Conservation (phyloP, 2,797 vertebrate genomes). For the Erpetoichthys calabaricus region DNA sequence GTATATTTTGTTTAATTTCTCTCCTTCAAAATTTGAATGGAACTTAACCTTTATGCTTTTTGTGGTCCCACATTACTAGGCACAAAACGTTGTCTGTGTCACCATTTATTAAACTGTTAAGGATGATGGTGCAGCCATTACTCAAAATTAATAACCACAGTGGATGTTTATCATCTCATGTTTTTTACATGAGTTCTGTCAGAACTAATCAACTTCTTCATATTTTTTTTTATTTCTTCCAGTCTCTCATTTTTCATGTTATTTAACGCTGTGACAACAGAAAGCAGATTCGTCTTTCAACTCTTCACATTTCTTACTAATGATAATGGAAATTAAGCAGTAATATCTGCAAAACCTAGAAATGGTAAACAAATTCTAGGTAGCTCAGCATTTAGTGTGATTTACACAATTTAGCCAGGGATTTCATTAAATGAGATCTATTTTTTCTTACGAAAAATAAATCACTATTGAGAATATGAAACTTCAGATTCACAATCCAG, state of each 20-base stretch:
- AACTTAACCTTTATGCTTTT: conserved; percentile 5
- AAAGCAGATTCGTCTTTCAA: conserved; percentile 6
- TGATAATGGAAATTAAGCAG: too few species aligned
- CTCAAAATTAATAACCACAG: conserved; percentile 68
- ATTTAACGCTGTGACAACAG: conserved; percentile 48
- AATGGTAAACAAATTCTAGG: too few species aligned
- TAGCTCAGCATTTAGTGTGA: too few species aligned
- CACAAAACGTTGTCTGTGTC: conserved; percentile 31
- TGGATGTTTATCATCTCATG: conserved; percentile 66
- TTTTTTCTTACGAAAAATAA: too few species aligned
- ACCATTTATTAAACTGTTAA: conserved; percentile 60
- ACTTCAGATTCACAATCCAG: too few species aligned
- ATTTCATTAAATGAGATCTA: too few species aligned
- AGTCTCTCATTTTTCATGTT: conserved; percentile 47
- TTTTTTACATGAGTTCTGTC: conserved; percentile 60
- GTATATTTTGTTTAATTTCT: conserved; percentile 11
- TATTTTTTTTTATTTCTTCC: conserved; percentile 54
- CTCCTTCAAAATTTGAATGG: conserved; percentile 8
- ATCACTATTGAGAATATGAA: too few species aligned
- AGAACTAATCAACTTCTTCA: conserved; percentile 66
- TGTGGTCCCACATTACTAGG: conserved; percentile 1
- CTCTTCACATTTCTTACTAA: too few species aligned
- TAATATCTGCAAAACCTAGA: too few species aligned
- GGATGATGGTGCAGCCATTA: conserved; percentile 51
- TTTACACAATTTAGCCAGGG: too few species aligned